A percentile compares a stretch with the other conserved stretches of the same genome.
Evolutionary conservation across 2,797 vertebrate species (phyloP).

Genomic region (Picus viridis): DNA sequence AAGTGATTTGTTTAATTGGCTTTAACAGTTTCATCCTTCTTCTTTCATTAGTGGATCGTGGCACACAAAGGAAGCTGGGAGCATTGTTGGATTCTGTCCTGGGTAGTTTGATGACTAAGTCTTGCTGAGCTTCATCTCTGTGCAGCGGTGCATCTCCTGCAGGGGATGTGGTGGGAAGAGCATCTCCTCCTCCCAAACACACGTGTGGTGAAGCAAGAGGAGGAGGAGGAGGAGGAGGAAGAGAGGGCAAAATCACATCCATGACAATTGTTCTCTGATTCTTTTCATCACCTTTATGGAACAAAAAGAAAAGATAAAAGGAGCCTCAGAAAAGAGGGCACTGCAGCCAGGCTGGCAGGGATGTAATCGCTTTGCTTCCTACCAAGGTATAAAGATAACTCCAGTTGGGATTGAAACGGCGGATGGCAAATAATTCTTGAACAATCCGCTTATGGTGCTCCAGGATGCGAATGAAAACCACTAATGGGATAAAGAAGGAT

Average conservation of each 20-base stretch:
- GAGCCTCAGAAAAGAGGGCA: conserved; percentile 58
- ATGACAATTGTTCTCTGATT: conserved; percentile 6
- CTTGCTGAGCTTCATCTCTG: not conserved
- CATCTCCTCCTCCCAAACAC: not conserved
- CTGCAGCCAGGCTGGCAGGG: conserved; percentile 35
- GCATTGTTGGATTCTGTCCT: not conserved
- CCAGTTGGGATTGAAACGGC: conserved; percentile 69
- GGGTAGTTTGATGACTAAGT: conserved; percentile 6
- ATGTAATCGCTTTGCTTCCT: conserved; percentile 68
- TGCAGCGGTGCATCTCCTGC: not conserved
- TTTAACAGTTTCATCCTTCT: conserved; percentile 30
- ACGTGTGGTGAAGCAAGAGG: not conserved
- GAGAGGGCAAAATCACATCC: not conserved
- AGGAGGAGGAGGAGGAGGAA: not conserved
- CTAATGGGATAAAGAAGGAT: conserved; percentile 81
- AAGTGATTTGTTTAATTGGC: not conserved
- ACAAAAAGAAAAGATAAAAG: not conserved
- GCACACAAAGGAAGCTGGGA: not conserved
- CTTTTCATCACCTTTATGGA: not conserved
- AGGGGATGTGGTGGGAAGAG: not conserved
- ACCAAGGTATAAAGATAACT: conserved; percentile 73
- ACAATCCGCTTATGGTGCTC: conserved; percentile 77
- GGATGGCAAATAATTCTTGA: conserved; percentile 75
- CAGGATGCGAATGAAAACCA: conserved; percentile 76
- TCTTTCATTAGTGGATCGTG: not conserved